Percentiles rank a stretch among this genome's conserved stretches.
phyloP scores from a whole-genome alignment of 2,888 invertebrate species.

The Tetheella fluctuosa region DNA sequence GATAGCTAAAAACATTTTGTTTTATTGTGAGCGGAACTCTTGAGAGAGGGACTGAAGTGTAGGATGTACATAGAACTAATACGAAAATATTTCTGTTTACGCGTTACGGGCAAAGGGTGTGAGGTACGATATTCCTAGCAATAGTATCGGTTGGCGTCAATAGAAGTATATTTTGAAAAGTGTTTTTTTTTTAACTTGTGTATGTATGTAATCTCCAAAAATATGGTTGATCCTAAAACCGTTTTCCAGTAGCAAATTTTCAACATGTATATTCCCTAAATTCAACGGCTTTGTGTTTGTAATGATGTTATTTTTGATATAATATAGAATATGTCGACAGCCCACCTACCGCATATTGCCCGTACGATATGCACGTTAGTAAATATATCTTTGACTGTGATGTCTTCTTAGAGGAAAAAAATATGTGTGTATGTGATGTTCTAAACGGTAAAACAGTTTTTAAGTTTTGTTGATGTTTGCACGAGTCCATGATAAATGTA shows the following conservation, averaged over 20 bases:
- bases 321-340: neutral
- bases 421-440: conserved; percentile 71
- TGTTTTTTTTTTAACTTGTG: too few species aligned
- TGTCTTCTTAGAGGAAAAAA: conserved; percentile 81
- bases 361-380: conserved; percentile 34
- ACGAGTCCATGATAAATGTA: conserved; percentile 52
- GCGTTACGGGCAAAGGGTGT: neutral
- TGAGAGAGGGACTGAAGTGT: conserved; percentile 16
- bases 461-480: conserved; percentile 72
- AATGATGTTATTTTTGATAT: neutral
- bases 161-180: neutral
- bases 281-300: neutral
- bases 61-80: conserved; percentile 10
- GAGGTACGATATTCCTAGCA: neutral
- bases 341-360: conserved; percentile 7
- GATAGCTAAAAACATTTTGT: conserved; percentile 64
- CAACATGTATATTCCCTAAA: too few species aligned
- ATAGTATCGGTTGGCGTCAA: neutral
- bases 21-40: conserved; percentile 38
- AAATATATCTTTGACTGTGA: conserved; percentile 78
- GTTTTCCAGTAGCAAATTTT: too few species aligned
- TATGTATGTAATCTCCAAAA: too few species aligned
- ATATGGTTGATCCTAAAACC: too few species aligned
- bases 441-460: conserved; percentile 54
- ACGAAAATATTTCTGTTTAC: conserved; percentile 3